Evolutionary conservation across 1,140 invertebrate genomes (phyloP).

Genomic region (Drosophila carrolli): DNA sequence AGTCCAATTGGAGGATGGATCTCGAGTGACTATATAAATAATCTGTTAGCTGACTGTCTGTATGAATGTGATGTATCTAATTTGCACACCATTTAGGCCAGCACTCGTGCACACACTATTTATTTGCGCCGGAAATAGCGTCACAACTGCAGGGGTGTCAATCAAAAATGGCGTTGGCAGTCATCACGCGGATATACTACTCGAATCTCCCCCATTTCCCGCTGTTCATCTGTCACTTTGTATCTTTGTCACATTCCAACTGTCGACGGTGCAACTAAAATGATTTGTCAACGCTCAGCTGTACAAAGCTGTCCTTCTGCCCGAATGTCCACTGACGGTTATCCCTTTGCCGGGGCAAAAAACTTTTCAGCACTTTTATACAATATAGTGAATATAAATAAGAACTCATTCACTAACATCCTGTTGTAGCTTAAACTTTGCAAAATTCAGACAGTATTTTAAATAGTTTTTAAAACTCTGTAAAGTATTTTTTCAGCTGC

Average conservation of each 20-base stretch:
- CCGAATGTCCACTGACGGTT: slow-evolving; percentile 4
- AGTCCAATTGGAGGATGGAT: slow-evolving; percentile 47
- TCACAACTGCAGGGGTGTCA: slow-evolving; percentile 49
- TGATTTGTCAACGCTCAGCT: slow-evolving; percentile 59
- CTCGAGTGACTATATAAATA: slow-evolving; percentile 24
- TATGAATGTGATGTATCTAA: slow-evolving; percentile 65
- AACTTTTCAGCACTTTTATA: neutral
- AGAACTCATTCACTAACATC: neutral
- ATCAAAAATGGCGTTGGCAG: slow-evolving; percentile 56
- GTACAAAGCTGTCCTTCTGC: slow-evolving; percentile 17
- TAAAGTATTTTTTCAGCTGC: too few species aligned
- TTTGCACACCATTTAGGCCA: slow-evolving; percentile 49
- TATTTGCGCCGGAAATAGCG: slow-evolving; percentile 23
- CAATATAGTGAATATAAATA: slow-evolving; percentile 1
- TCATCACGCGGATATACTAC: slow-evolving; percentile 22
- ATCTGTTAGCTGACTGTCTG: slow-evolving; percentile 45
- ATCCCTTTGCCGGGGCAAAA: slow-evolving; percentile 3
- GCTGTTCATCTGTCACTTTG: slow-evolving; percentile 36
- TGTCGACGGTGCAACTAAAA: slow-evolving; percentile 59
- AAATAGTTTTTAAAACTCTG: neutral
- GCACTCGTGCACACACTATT: slow-evolving; percentile 8
- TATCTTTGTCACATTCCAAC: slow-evolving; percentile 39
- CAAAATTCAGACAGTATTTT: neutral
- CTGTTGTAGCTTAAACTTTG: neutral
- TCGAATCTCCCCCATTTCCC: neutral